Base-by-base conservation (phyloP, 1,140 invertebrate species). In the Habropoda laboriosa region DNA sequence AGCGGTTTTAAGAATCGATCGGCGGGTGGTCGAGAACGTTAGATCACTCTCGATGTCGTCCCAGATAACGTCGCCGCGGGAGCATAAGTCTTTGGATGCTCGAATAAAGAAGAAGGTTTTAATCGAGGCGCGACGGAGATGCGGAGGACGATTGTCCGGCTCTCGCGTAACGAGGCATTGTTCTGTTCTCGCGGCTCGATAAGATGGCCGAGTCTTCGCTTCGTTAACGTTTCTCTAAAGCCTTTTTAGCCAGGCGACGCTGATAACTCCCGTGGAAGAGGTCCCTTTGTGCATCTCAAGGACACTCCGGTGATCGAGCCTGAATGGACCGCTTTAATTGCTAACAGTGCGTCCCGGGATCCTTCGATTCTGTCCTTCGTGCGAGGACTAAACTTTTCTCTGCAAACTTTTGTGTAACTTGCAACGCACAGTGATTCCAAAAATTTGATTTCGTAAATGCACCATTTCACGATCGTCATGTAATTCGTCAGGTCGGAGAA, bases 201-300 rank as follows among this genome's bases (percentile, higher is more conserved):
- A 75, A 76, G 53, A 68, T 40, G 40, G 68, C 24, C 53, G 77
- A 60, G 71, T n/a, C 38, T 67, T 45, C 42, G 70, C 78, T 79
- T 82, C 68, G 64, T 82, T 82, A 82, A 82, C 57, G 49, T 63
- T 82, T 81, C 71, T 45, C 70, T 40, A 70, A 40, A 55, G 40
- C n/a, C 38, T 49, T 79, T 76, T 57, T 81, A 61, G 45, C n/a
- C 24, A 18, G n/a, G 6, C 40, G 0, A 49, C 24, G 30, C 21
- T 49, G 60, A 80, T 53, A 55, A 67, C 30, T 74, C 3, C 38
- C 51, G 18, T 0, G 24, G 30, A 8, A 67, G 35, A 18, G 53
- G 24, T 18, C 7, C 35, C 18, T 30, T 51, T 73, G 24, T 45
- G 21, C 24, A 3, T 13, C 3, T 2, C 2, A 24, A 51, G n/a